Conservation (phyloP, 2,888 invertebrate species). For the Ptycholaimellus sp. region DNA sequence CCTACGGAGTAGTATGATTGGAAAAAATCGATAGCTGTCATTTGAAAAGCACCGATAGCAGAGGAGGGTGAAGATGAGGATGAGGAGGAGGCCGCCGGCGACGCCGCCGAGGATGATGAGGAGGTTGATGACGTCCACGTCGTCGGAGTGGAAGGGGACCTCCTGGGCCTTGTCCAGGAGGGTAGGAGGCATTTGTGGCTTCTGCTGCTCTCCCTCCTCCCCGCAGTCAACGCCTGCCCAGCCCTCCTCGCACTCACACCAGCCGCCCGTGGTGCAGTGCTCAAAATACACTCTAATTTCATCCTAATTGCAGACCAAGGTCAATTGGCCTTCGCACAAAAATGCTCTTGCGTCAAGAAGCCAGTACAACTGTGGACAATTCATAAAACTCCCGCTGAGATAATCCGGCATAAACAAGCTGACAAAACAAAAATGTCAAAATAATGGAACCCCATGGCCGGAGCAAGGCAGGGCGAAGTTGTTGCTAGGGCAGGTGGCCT, state of each 20-base stretch:
- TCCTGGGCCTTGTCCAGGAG: too few species aligned
- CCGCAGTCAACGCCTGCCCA: constrained; percentile 27
- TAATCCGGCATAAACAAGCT: too few species aligned
- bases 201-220: too few species aligned
- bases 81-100: not conserved
- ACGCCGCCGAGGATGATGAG: not conserved
- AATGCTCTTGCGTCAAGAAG: not conserved
- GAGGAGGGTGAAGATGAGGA: constrained; percentile 27
- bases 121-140: too few species aligned
- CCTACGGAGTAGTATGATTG: too few species aligned
- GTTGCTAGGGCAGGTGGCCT: constrained; percentile 50
- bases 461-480: constrained; percentile 71
- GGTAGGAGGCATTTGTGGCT: too few species aligned
- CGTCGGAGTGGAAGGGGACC: too few species aligned
- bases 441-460: constrained; percentile 77
- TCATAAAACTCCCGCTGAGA: too few species aligned
- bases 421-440: too few species aligned
- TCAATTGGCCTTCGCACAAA: too few species aligned
- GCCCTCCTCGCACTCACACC: constrained; percentile 65
- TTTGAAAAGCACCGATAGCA: constrained; percentile 27
- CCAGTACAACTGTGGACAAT: not conserved
- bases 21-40: constrained; percentile 2
- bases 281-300: constrained; percentile 27
- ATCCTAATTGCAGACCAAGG: not conserved
- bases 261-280: constrained; percentile 73